phyloP scores from a whole-genome alignment of 2,888 invertebrate species.

The Eupithecia subfuscata region DNA sequence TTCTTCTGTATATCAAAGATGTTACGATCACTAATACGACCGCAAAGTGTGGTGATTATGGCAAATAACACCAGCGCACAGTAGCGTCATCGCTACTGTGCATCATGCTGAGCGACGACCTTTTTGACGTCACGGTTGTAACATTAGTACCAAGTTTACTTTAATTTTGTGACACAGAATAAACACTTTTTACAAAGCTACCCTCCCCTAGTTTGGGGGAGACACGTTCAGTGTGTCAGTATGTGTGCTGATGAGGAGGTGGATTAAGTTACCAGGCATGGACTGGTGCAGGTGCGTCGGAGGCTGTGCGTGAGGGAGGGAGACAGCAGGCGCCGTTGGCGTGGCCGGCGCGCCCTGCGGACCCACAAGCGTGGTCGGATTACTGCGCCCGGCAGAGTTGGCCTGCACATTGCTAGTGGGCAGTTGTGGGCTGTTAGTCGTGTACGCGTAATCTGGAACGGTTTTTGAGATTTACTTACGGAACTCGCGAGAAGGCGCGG shows the following conservation, averaged over 20 bases:
- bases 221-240: neutral
- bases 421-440: slow-evolving; percentile 71
- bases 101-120: too few species aligned
- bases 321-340: slow-evolving; percentile 63
- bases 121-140: too few species aligned
- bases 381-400: slow-evolving; percentile 60
- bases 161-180: too few species aligned
- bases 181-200: too few species aligned
- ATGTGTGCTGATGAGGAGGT: neutral
- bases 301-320: slow-evolving; percentile 65
- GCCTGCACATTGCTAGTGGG: slow-evolving; percentile 70
- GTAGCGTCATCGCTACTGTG: too few species aligned
- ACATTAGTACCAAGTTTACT: too few species aligned
- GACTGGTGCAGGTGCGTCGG: slow-evolving; percentile 70
- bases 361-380: slow-evolving; percentile 62
- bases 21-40: neutral
- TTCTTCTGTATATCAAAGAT: too few species aligned
- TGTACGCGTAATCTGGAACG: slow-evolving; percentile 65
- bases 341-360: slow-evolving; percentile 64
- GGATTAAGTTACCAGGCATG: slow-evolving; percentile 63
- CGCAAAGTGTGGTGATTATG: neutral
- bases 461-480: slow-evolving; percentile 6
- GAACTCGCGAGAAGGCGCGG: too few species aligned
- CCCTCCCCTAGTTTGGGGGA: neutral
- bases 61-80: neutral